Percentiles rank a stretch among this genome's conserved stretches.
Evolutionary conservation across 2,113 vertebrate genomes (phyloP).

Genomic region (Lampris megalopsis): DNA sequence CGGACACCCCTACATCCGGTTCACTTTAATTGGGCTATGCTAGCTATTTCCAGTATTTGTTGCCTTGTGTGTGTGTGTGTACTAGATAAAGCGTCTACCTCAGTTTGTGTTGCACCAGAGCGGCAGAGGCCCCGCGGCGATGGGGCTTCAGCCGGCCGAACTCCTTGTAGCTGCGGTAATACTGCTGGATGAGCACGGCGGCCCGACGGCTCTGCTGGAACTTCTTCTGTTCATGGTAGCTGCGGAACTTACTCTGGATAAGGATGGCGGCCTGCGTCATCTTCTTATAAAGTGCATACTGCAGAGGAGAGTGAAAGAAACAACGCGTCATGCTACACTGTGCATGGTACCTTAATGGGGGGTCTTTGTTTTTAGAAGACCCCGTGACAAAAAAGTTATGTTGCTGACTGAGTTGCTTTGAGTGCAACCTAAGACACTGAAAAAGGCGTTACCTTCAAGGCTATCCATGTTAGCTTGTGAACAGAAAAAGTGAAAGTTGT

Average conservation of each 20-base stretch:
- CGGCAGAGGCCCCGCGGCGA: constrained; percentile 85
- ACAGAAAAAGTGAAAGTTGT: constrained; percentile 67
- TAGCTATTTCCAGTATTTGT: not conserved
- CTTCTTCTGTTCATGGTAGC: constrained; percentile 97
- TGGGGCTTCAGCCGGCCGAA: constrained; percentile 90
- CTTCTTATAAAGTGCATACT: constrained; percentile 99
- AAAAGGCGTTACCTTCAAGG: constrained; percentile 96
- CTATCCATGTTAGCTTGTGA: constrained; percentile 99
- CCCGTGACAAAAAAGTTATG: not conserved
- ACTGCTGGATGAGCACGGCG: constrained; percentile 97
- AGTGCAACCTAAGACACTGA: not conserved
- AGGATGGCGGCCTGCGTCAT: constrained; percentile 99
- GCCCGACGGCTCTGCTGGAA: constrained; percentile 98
- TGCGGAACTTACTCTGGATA: constrained; percentile 99
- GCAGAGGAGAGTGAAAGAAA: constrained; percentile 43
- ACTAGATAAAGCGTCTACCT: constrained; percentile 65
- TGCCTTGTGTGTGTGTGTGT: not conserved
- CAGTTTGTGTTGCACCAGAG: constrained; percentile 88
- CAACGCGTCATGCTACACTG: not conserved
- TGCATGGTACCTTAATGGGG: not conserved
- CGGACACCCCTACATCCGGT: too few relatives aligned
- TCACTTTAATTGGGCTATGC: not conserved
- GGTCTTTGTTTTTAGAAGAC: not conserved
- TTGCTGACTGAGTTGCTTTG: constrained; percentile 6
- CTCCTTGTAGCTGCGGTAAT: constrained; percentile 96